Conservation (phyloP, 1,140 invertebrate species). For the Papilio aristodemus region DNA sequence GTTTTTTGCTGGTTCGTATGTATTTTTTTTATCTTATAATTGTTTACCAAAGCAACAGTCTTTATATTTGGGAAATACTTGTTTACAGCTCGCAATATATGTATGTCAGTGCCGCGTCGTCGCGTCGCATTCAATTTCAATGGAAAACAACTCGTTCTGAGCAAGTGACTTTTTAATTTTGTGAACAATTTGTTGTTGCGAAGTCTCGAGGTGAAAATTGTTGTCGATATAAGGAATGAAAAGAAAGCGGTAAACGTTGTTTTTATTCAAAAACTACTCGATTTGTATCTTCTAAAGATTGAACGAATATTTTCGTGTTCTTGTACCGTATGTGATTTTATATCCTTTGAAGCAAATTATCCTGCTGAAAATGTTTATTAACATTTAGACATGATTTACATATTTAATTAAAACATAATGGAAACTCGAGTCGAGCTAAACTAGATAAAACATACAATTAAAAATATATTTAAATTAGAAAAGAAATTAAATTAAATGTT, state of each 20-base stretch:
- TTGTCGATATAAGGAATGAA: conserved; percentile 7
- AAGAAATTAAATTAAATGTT: too few relatives aligned
- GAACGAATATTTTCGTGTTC: neutral
- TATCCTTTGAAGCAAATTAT: too few relatives aligned
- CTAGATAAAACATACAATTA: too few relatives aligned
- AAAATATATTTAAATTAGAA: too few relatives aligned
- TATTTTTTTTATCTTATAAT: neutral
- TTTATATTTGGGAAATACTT: conserved; percentile 29
- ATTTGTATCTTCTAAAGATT: neutral
- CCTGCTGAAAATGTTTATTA: too few relatives aligned
- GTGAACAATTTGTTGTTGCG: conserved; percentile 9
- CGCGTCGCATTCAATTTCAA: conserved; percentile 6
- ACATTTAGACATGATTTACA: too few relatives aligned
- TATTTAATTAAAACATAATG: too few relatives aligned
- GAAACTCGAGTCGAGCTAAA: too few relatives aligned
- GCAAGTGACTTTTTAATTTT: conserved; percentile 19
- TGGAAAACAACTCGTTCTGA: conserved; percentile 12
- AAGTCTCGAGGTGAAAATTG: conserved; percentile 19
- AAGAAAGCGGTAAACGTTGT: conserved; percentile 10
- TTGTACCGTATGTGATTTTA: too few relatives aligned
- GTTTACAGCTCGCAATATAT: conserved; percentile 22
- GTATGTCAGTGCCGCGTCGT: conserved; percentile 26
- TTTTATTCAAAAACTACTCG: neutral
- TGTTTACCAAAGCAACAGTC: conserved; percentile 13
- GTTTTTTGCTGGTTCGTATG: neutral